These are phyloP conservation scores for Galaxias olidus DNA, from an alignment of 2,797 vertebrate species.

Conservation along the genomic window DNA sequence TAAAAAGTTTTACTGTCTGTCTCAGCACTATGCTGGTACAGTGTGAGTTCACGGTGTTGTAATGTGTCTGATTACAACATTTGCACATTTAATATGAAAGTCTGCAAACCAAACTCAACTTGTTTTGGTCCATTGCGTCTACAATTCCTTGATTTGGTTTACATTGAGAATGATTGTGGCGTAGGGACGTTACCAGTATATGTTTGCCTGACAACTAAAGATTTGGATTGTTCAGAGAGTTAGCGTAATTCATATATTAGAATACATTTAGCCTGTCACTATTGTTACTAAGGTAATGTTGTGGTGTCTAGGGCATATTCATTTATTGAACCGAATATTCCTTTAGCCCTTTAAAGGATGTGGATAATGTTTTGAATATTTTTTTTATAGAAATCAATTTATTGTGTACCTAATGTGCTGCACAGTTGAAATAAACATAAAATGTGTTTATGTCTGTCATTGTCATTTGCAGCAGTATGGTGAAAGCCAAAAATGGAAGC, in stretches of 20 bases:
- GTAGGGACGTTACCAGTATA: too few species aligned
- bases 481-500: neutral
- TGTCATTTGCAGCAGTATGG: neutral
- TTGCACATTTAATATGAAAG: too few species aligned
- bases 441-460: neutral
- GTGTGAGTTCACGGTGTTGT: neutral
- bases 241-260: neutral
- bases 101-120: too few species aligned
- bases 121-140: too few species aligned
- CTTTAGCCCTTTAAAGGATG: too few species aligned
- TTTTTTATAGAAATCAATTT: neutral
- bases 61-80: conserved; percentile 3
- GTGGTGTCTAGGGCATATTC: too few species aligned
- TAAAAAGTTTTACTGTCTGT: conserved; percentile 5
- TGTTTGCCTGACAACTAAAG: neutral
- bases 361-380: too few species aligned
- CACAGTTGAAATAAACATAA: conserved; percentile 12
- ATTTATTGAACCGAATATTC: too few species aligned
- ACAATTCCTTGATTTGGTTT: too few species aligned
- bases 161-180: too few species aligned
- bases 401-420: neutral
- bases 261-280: too few species aligned
- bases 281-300: too few species aligned
- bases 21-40: neutral
- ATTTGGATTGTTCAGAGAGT: neutral